Evolutionary conservation across 2,113 vertebrate genomes (phyloP).

Genomic region (Petrocephalus microphthalmus): DNA sequence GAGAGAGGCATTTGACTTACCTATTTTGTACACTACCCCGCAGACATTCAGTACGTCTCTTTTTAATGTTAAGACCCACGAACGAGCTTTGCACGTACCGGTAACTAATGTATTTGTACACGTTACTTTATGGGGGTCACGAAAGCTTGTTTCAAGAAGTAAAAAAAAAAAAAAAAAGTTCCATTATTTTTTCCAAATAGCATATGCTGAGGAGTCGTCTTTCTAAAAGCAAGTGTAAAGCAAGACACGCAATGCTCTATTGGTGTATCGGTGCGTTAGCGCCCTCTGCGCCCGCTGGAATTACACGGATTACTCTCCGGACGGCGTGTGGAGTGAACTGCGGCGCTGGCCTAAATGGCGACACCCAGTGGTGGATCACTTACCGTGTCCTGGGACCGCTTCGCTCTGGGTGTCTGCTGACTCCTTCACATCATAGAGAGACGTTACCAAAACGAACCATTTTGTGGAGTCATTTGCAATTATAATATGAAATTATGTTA

Average conservation of each 20-base stretch:
- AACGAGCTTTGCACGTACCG: not conserved
- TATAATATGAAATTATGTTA: slow-evolving; percentile 10
- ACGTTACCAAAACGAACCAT: slow-evolving; percentile 36
- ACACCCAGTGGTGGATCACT: not conserved
- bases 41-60: slow-evolving; percentile 23
- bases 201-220: not conserved
- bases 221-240: not conserved
- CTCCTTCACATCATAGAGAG: slow-evolving; percentile 11
- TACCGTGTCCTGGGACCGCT: not conserved
- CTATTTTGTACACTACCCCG: not conserved
- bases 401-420: not conserved
- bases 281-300: not conserved
- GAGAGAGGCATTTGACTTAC: not conserved
- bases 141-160: not conserved
- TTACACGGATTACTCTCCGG: not conserved
- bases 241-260: not conserved
- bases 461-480: slow-evolving; percentile 6
- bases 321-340: not conserved
- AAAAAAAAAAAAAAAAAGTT: not conserved
- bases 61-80: slow-evolving; percentile 24
- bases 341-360: not conserved
- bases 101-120: not conserved
- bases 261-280: not conserved
- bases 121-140: not conserved
- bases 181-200: not conserved